A percentile compares a stretch with the other conserved stretches of the same genome.
These are phyloP conservation scores for Panthera tigris DNA, from an alignment of 2,113 vertebrate species.

Conservation along the genomic window DNA sequence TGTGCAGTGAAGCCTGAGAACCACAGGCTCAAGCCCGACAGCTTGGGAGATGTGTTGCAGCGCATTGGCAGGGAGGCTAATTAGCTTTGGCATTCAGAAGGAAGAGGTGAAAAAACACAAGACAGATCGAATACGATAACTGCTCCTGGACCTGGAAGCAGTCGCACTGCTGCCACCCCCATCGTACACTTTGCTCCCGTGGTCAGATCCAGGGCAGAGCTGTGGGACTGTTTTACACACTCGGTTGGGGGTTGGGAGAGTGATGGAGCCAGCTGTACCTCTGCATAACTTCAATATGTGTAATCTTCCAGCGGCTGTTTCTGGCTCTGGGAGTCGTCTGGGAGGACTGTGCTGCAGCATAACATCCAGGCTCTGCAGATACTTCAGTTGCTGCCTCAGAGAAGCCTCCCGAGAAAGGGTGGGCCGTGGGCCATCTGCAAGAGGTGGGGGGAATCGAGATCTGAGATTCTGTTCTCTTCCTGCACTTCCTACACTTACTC, in stretches of 20 bases:
- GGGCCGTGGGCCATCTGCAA: not conserved
- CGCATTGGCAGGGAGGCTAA: slow-evolving; percentile 20
- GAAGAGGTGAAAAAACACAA: slow-evolving; percentile 16
- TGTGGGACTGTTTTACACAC: not conserved
- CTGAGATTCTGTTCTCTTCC: not conserved
- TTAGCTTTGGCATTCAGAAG: slow-evolving; percentile 22
- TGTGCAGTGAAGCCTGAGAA: not conserved
- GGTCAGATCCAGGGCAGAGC: not conserved
- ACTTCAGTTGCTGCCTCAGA: not conserved
- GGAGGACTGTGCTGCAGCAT: not conserved
- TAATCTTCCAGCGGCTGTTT: not conserved
- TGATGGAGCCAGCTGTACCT: not conserved
- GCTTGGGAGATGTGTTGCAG: not conserved
- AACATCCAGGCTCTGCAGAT: not conserved
- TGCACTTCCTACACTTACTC: not conserved
- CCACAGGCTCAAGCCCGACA: not conserved
- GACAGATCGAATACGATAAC: not conserved
- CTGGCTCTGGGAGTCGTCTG: not conserved
- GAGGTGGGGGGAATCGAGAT: not conserved
- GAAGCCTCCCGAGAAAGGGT: not conserved
- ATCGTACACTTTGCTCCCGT: not conserved
- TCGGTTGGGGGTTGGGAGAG: not conserved
- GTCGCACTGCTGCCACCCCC: not conserved
- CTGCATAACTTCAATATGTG: not conserved
- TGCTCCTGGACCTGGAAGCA: not conserved